Base-by-base conservation (phyloP, 2,797 vertebrate genomes). In the Enteromius argenteus region DNA sequence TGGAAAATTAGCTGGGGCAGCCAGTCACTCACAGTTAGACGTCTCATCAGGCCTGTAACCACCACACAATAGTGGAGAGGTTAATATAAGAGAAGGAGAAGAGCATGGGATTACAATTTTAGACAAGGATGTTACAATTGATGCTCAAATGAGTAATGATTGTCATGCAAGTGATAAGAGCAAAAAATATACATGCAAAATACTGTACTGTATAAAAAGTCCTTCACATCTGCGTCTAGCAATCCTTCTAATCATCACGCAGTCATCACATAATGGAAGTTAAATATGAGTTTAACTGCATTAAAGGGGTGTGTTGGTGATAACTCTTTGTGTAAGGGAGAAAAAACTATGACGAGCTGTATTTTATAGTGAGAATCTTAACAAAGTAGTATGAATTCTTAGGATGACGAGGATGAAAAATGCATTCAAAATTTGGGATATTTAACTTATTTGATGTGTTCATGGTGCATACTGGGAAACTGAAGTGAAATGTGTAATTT, bases 1-100 rank as follows among this genome's bases (percentile, higher is more conserved):
- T 39, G 77, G 89, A 93, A 91, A 93, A 91, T 87, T 87, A 88
- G 87, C 81, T 46, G 89, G 87, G 86, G 76, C 87, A 88, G 85
- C 88, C 72, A 72, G 49, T 71, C 62, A 71, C 77, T 81, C 72
- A 77, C 27, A 81, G 66, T 72, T 58, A 81, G 66, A 58, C 14
- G 39, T 84, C 74, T 78, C 74, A 84, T 84, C 66, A 56, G 82
- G 66, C 27, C 64, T 37, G 37, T 37, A 78, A 78, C 60, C 51
- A 46, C 7, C 21, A 35, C 62, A 71, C 66, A 60, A 84, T 21
- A 66, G 32, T 44, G 46, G 37, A 72, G 51, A 51, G 14, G 49
- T 62, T 78, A 30, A 51, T 21, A 75, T 44, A 35, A 42, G 51
- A 21, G 27, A 60, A 76, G 85, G 44, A 83, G 73, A 80, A 37